phyloP scores from a whole-genome alignment of 2,888 invertebrate genomes.

The Drosophila quinaria region DNA sequence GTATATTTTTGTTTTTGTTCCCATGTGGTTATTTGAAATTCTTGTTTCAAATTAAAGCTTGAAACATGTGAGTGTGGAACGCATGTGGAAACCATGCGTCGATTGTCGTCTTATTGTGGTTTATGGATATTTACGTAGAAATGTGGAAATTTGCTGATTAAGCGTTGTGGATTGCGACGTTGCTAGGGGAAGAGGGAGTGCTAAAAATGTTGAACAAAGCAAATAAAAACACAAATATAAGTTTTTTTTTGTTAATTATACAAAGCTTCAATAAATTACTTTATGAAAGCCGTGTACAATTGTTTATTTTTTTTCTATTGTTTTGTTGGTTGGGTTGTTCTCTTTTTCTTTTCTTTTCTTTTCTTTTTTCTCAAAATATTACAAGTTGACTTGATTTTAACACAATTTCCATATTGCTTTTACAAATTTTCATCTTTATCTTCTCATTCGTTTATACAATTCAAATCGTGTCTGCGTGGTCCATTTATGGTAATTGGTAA shows the following conservation, averaged over 20 bases:
- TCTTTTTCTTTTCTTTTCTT: conserved; percentile 36
- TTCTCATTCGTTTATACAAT: conserved; percentile 50
- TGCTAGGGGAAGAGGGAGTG: neutral
- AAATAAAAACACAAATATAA: conserved; percentile 74
- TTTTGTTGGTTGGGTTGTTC: conserved; percentile 66
- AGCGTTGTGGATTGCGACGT: neutral
- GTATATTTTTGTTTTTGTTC: conserved; percentile 17
- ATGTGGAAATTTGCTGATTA: conserved; percentile 2
- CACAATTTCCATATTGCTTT: conserved; percentile 62
- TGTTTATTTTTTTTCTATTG: conserved; percentile 67
- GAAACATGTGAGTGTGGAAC: conserved; percentile 36
- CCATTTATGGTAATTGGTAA: conserved; percentile 39
- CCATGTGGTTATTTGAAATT: conserved; percentile 19
- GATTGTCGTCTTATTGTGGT: conserved; percentile 8
- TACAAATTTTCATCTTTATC: conserved; percentile 47
- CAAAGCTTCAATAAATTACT: conserved; percentile 76
- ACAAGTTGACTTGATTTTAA: conserved; percentile 62
- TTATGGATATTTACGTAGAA: neutral
- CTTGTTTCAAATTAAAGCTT: conserved; percentile 28
- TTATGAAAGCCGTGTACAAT: conserved; percentile 78
- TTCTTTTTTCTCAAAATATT: conserved; percentile 48
- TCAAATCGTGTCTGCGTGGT: conserved; percentile 47
- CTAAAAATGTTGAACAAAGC: conserved; percentile 36
- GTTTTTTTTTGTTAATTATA: conserved; percentile 71
- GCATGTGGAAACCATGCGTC: conserved; percentile 31